phyloP scores from a whole-genome alignment of 2,797 vertebrate species.

The Hippoglossus hippoglossus region DNA sequence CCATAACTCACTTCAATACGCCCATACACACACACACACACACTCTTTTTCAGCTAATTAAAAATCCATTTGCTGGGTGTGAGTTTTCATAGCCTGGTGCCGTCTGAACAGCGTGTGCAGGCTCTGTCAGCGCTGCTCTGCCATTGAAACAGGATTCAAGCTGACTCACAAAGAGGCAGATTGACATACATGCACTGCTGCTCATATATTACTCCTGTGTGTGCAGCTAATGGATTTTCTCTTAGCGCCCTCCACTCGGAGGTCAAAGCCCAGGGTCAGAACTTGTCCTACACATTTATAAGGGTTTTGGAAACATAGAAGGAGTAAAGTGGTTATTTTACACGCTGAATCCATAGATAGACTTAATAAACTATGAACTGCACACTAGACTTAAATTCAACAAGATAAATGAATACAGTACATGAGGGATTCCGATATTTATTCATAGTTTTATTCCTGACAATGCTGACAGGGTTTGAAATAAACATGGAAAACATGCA shows the following conservation, averaged over 20 bases:
- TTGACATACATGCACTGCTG: neutral
- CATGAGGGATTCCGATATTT: too few species aligned
- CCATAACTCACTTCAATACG: too few species aligned
- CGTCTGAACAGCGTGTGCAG: slow-evolving; percentile 78
- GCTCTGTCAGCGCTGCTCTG: neutral
- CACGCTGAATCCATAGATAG: too few species aligned
- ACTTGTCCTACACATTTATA: neutral
- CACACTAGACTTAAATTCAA: too few species aligned
- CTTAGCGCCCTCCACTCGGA: neutral
- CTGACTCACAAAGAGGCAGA: neutral
- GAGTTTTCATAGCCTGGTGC: slow-evolving; percentile 89
- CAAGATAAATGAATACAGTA: too few species aligned
- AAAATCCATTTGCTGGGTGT: slow-evolving; percentile 90
- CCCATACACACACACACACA: too few species aligned
- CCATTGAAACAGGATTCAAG: slow-evolving; percentile 16
- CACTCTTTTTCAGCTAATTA: slow-evolving; percentile 86
- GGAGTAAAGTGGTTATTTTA: too few species aligned
- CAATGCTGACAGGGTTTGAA: too few species aligned
- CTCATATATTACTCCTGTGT: slow-evolving; percentile 5
- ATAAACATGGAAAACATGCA: too few species aligned
- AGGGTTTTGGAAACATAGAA: neutral
- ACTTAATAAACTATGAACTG: too few species aligned
- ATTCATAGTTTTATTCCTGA: too few species aligned
- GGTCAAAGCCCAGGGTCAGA: neutral
- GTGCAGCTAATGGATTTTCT: neutral